Evolutionary conservation across 1,140 invertebrate genomes (phyloP), one percentile per base, ranked within the genome.

Genomic region (Drosophila micromelanica): DNA sequence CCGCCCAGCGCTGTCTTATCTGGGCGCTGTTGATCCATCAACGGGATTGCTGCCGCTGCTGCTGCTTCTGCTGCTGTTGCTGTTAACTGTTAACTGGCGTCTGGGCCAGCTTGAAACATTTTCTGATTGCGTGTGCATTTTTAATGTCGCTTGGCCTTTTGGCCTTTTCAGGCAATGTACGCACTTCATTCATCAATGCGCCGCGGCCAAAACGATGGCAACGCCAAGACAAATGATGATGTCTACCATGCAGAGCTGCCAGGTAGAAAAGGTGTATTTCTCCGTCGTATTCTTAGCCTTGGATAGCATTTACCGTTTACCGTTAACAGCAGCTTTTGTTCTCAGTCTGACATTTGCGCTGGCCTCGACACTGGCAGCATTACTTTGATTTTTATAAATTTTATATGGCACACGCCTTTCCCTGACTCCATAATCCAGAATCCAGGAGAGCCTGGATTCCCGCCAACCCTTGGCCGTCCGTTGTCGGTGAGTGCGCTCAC

Each of bases 341-440:
- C 38, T 23, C 68, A 77, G 59, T 43, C 76, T 73, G 71, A 27
- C 61, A 43, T 40, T 27, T 61, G 23, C 72, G n/a, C 38, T 20
- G 48, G 30, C 6, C 42, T 15, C 37, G 17, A n/a, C 48, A 51
- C 27, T 52, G 20, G 23, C 30, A 38, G 20, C 59, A 15, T 86
- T 87, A 76, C 82, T 86, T 87, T 86, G 82, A 86, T 86, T 86
- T 86, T 86, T 87, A 86, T 86, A 86, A 86, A 86, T 86, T 86
- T 86, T 86, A 81, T 87, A 86, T 87, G 76, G 62, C 65, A 59
- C 69, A 76, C 64, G 68, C 68, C 73, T 76, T 76, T 73, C 38
- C 55, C 61, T 40, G 49, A 59, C 56, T 71, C 17, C 32, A 23
- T 2, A 23, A 2, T 23, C 32, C 2, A n/a, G n/a, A n/a, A n/a